Percentiles rank a stretch among this genome's conserved stretches.
These are phyloP conservation scores for Microvelia longipes DNA, from an alignment of 1,140 invertebrate species.

Conservation along the genomic window DNA sequence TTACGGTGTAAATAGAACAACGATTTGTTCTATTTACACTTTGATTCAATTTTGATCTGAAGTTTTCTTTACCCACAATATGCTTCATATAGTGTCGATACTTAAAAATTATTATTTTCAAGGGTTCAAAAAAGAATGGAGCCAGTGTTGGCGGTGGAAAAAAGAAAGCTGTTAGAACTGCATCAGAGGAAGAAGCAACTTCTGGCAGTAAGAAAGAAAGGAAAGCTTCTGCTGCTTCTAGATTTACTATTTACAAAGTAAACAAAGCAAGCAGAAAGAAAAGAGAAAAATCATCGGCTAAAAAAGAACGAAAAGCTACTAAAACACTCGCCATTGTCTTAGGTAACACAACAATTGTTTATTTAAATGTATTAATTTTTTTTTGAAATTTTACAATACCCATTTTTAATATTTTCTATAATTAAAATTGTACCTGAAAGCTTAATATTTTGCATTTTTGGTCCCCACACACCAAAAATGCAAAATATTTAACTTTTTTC, in stretches of 20 bases:
- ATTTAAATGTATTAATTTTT: not conserved
- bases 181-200: conserved; percentile 21
- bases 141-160: conserved; percentile 34
- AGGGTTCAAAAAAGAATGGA: conserved; percentile 39
- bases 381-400: not conserved
- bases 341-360: conserved; percentile 52
- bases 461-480: too few relatives aligned
- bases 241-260: conserved; percentile 82
- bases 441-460: too few relatives aligned
- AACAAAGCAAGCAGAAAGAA: conserved; percentile 90
- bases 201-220: conserved; percentile 44
- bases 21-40: too few relatives aligned
- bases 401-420: too few relatives aligned
- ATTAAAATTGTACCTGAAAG: too few relatives aligned
- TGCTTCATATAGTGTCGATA: too few relatives aligned
- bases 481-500: too few relatives aligned
- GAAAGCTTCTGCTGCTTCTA: conserved; percentile 37
- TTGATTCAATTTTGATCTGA: too few relatives aligned
- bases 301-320: conserved; percentile 95
- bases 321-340: conserved; percentile 97
- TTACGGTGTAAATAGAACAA: too few relatives aligned
- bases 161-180: conserved; percentile 25
- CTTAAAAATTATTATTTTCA: conserved; percentile 15
- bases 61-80: too few relatives aligned
- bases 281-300: conserved; percentile 83